Evolutionary conservation across 2,797 vertebrate species (phyloP).

Genomic region (Knipowitschia caucasica): DNA sequence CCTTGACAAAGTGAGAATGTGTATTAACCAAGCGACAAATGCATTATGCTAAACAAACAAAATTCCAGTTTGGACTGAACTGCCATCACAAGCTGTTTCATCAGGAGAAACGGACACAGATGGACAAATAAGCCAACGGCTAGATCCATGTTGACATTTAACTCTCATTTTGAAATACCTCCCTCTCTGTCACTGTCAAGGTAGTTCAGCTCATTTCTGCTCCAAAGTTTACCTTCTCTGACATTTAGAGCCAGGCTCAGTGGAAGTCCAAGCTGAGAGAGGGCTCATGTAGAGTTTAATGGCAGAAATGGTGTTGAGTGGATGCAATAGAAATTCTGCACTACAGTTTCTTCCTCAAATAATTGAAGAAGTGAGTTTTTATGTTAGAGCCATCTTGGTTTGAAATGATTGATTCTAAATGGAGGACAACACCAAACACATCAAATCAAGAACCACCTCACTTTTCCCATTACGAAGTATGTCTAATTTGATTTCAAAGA

Average conservation of each 20-base stretch:
- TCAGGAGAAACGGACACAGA: constrained; percentile 36
- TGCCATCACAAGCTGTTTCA: constrained; percentile 7
- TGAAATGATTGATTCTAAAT: no score
- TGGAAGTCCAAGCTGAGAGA: constrained; percentile 37
- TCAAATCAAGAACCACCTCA: no score
- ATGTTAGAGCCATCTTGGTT: no score
- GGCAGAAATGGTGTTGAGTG: constrained; percentile 25
- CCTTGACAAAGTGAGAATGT: no score
- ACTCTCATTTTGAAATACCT: constrained; percentile 30
- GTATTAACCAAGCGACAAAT: constrained; percentile 15
- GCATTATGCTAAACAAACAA: constrained; percentile 13
- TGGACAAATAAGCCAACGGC: constrained; percentile 33
- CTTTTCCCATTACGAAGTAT: no score
- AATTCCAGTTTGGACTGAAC: constrained; percentile 38
- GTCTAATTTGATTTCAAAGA: no score
- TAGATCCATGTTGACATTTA: constrained; percentile 53
- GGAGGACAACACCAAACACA: no score
- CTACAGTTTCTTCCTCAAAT: background rate
- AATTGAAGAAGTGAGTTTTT: background rate
- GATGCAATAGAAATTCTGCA: background rate
- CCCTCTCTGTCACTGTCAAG: constrained; percentile 36
- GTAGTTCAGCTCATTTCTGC: constrained; percentile 36
- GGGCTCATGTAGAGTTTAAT: constrained; percentile 35
- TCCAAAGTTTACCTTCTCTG: constrained; percentile 42
- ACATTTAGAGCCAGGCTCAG: constrained; percentile 50